A percentile compares a stretch with the other conserved stretches of the same genome.
Evolutionary conservation across 2,113 vertebrate species (phyloP).

Genomic region (Acanthochromis polyacanthus): DNA sequence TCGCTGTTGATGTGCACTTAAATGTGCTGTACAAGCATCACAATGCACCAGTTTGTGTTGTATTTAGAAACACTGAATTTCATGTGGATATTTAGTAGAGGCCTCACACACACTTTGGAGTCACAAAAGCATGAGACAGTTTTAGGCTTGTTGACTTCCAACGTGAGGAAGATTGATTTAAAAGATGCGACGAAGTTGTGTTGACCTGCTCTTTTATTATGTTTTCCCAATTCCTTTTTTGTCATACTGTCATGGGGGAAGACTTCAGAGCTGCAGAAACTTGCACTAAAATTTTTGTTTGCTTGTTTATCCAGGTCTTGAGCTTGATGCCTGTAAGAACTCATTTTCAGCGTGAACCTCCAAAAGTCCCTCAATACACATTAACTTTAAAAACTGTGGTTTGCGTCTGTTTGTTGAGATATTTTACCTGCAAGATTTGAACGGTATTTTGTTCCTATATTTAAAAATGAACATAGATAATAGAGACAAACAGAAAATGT

Average conservation of each 20-base stretch:
- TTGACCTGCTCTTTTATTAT: conserved; percentile 94
- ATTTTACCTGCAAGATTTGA: not conserved
- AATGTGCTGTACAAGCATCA: conserved; percentile 30
- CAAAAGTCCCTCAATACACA: conserved; percentile 84
- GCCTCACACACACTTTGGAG: conserved; percentile 18
- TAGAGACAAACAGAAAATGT: not conserved
- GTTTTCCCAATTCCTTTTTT: conserved; percentile 94
- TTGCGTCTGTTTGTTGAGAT: not conserved
- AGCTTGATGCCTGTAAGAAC: conserved; percentile 92
- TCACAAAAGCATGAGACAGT: conserved; percentile 18
- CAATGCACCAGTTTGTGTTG: conserved; percentile 32
- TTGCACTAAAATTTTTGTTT: conserved; percentile 75
- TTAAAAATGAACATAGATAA: not conserved
- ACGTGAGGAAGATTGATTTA: conserved; percentile 82
- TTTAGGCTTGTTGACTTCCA: conserved; percentile 60
- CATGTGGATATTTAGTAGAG: not conserved
- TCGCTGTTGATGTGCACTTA: conserved; percentile 48
- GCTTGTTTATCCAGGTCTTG: conserved; percentile 83
- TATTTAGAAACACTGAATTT: conserved; percentile 15
- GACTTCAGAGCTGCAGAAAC: conserved; percentile 70
- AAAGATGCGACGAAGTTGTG: conserved; percentile 89
- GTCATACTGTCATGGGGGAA: not conserved
- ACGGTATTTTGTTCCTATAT: no score
- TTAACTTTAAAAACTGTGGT: not conserved
- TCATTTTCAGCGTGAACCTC: conserved; percentile 96